Percentiles rank a stretch among this genome's conserved stretches.
Evolutionary conservation across 37 sponge, comb jelly and placozoan species (phyloP).

Genomic region (Halichondria panicea): DNA sequence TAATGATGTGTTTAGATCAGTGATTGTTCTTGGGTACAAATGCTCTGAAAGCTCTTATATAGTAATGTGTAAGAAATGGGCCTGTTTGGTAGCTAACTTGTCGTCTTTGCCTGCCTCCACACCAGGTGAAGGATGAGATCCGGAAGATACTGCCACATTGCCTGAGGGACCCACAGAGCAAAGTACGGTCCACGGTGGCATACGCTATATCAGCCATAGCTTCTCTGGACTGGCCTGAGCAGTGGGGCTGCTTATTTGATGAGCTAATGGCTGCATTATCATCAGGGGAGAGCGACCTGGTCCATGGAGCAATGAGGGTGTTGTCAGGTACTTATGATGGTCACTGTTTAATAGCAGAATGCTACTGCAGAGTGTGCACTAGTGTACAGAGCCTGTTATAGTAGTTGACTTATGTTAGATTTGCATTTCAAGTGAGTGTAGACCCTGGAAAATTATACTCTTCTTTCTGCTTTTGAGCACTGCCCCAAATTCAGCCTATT

Average conservation of each 20-base stretch:
- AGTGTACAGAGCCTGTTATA: too few species aligned
- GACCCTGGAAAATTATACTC: too few species aligned
- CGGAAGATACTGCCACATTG: slow-evolving; percentile 42
- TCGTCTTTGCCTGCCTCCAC: not conserved
- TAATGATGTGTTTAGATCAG: too few species aligned
- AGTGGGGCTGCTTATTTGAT: slow-evolving; percentile 75
- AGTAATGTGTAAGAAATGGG: too few species aligned
- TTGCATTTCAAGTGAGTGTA: too few species aligned
- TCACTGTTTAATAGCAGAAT: not conserved
- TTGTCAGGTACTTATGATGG: slow-evolving; percentile 67
- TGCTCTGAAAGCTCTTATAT: too few species aligned
- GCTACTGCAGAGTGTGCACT: not conserved
- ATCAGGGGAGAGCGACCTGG: slow-evolving; percentile 45
- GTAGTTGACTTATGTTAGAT: too few species aligned
- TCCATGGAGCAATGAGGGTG: slow-evolving; percentile 80
- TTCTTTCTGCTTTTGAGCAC: too few species aligned
- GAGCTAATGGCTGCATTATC: slow-evolving; percentile 35
- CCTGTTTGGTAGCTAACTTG: not conserved
- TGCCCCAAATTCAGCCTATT: too few species aligned
- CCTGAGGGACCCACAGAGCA: slow-evolving; percentile 56
- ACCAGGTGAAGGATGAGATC: slow-evolving; percentile 52
- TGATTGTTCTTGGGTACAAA: too few species aligned
- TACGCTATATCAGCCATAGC: slow-evolving; percentile 80
- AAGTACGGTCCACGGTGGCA: slow-evolving; percentile 68
- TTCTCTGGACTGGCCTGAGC: slow-evolving; percentile 81